These are phyloP conservation scores for Oryzias sinensis DNA, from an alignment of 2,797 vertebrate genomes.

Conservation along the genomic window DNA sequence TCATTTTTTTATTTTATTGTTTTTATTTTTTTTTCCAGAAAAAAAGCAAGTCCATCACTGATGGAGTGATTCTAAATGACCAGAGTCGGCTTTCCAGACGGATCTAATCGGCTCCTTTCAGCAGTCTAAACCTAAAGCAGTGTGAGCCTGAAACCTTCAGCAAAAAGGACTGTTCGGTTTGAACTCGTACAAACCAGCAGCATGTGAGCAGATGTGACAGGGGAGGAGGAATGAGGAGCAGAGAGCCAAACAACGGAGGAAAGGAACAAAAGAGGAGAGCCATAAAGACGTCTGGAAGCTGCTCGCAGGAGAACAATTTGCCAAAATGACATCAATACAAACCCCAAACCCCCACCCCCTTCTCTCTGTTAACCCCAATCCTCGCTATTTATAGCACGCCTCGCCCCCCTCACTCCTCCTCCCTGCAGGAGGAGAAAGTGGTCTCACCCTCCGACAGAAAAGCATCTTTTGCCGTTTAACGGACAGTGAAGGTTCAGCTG, in stretches of 20 bases:
- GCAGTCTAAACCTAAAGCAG: no score
- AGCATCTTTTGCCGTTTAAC: constrained; percentile 12
- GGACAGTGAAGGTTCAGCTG: neutral
- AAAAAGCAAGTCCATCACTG: no score
- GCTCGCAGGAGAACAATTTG: constrained; percentile 23
- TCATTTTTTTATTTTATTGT: no score
- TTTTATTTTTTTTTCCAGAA: no score
- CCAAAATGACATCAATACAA: constrained; percentile 59
- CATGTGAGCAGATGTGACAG: neutral
- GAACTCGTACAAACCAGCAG: no score
- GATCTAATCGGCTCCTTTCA: no score
- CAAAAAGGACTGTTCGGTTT: no score
- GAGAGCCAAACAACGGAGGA: neutral
- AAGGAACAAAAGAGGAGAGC: neutral
- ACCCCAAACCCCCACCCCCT: constrained; percentile 27
- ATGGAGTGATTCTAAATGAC: no score
- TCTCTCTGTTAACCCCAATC: constrained; percentile 50
- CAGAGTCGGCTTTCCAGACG: no score
- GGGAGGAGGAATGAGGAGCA: neutral
- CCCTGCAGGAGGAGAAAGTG: constrained; percentile 35
- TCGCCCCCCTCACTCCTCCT: constrained; percentile 15
- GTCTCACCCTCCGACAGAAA: constrained; percentile 8
- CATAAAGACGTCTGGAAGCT: constrained; percentile 9
- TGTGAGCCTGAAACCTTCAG: no score
- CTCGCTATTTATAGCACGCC: constrained; percentile 58